These are phyloP conservation scores for Ptychadena robeensis DNA, from an alignment of 2,797 vertebrate species.

Conservation along the genomic window DNA sequence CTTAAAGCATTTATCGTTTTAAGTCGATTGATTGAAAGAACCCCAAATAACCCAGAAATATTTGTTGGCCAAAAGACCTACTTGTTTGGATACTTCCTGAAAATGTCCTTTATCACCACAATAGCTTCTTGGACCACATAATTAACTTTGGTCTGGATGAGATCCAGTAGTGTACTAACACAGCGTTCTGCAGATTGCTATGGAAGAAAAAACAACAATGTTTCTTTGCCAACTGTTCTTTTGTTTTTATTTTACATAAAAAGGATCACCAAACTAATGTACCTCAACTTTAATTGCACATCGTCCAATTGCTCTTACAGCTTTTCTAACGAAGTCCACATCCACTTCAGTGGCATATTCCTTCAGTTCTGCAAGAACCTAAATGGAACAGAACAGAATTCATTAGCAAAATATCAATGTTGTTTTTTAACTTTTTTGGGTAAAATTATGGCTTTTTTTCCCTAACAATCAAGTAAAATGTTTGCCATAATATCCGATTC, in stretches of 20 bases:
- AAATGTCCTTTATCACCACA: constrained; percentile 97
- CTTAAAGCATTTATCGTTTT: too few relatives aligned
- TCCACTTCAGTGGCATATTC: constrained; percentile 97
- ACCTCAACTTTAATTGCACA: constrained; percentile 99
- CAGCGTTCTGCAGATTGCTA: constrained; percentile 97
- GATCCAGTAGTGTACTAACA: constrained; percentile 92
- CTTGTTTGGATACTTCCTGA: constrained; percentile 99
- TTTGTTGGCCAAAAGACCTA: constrained; percentile 68
- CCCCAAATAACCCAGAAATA: neutral
- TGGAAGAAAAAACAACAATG: neutral
- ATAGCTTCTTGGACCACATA: constrained; percentile 98
- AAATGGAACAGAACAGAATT: neutral
- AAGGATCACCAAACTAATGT: neutral
- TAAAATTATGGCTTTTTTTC: too few relatives aligned
- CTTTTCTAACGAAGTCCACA: constrained; percentile 96
- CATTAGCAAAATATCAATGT: neutral
- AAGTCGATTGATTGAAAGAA: too few relatives aligned
- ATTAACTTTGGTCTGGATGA: constrained; percentile 98
- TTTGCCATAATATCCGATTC: too few relatives aligned
- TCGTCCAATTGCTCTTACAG: constrained; percentile 93
- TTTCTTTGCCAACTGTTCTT: neutral
- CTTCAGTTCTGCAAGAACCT: constrained; percentile 96
- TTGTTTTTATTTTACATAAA: neutral
- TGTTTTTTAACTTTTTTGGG: too few relatives aligned
- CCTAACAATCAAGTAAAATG: neutral